Base-by-base conservation (phyloP, 2,113 vertebrate species). In the Microtus montanus region DNA sequence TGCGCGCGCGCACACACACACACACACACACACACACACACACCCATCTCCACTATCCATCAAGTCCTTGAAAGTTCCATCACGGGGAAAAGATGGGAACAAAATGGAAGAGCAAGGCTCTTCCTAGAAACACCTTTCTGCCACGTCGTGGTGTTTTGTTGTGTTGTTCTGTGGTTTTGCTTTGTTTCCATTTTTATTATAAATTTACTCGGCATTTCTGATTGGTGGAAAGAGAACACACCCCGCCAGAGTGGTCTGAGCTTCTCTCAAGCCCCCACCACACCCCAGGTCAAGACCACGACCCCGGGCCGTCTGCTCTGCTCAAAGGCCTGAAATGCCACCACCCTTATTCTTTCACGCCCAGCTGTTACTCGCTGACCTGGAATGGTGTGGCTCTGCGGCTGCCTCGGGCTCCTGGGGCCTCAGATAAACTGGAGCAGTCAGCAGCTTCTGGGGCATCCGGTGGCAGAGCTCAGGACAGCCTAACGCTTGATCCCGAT, bases 401-500 rank as follows among this genome's bases (percentile, higher is more conserved):
- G n/a, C 80, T 15, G 80, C 41, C n/a, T 73, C 70, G 84, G 12
- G 1, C 58, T 83, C 80, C 38, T 30, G 63, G n/a, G 28, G 87
- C 41, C 49, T 17, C 77, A 90, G 84, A 68, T 7, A 5, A 82
- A 26, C 41, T 13, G 58, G 78, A 95, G 80, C 82, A 64, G 35
- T 83, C 26, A 30, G 58, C 58, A 64, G 89, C 33, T 83, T 84
- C 92, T 95, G 41, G 47, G 68, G 88, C 96, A 74, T 49, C 58
- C n/a, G 75, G 63, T 28, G 73, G 41, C 71, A 78, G 70, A 83
- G 24, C 92, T 66, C 19, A 84, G 64, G 79, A 95, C 58, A 92
- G 71, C 38, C 54, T 35, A 61, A 35, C 54, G 89, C 87, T 66
- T 96, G 87, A 92, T 95, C 91, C 90, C 58, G 41, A 97, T 96